Evolutionary conservation across 2,888 invertebrate species (phyloP), one percentile per base, ranked within the genome.

Genomic region (Cephus nigrinus): DNA sequence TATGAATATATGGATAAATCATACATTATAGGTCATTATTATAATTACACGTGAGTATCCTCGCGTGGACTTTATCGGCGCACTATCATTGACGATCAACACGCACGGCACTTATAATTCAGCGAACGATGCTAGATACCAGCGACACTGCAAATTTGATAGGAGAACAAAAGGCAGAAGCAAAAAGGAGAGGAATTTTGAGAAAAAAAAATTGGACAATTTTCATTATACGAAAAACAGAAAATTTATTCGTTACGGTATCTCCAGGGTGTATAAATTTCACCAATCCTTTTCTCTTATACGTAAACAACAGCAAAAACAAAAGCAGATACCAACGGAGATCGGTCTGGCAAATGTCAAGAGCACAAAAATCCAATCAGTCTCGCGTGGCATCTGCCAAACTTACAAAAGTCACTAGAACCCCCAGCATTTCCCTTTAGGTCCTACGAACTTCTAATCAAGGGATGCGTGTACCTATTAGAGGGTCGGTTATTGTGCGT

Each of bases 401-500:
- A 31, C 55, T 76, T 73, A 76, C 73, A 31, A 40, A 30, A 55
- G 75, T 74, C 78, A 75, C 75, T 68, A 77, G 79, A 75, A 75
- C 73, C 75, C 79, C 74, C 40, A 75, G 68, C 23, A 55, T 55
- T 55, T 55, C 84, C 75, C 85, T 84, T 82, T 83, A 86, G 87
- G 85, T 89, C 55, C 55, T 55, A 55, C 23, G 23, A 55, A 55
- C 55, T 55, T 90, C 88, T 90, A 91, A 91, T 91, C 91, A 91
- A 86, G 88, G 88, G 86, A 89, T 90, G 88, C 90, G 88, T 90
- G 87, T 90, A 91, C 88, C 90, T 90, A 91, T 91, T 91, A 90
- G 88, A 87, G 87, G 82, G 55, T 55, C 84, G 84, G 84, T 87
- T 85, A 90, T 90, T 90, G 90, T 90, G 89, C 90, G 91, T 90